A percentile compares a stretch with the other conserved stretches of the same genome.
Evolutionary conservation across 2,888 invertebrate genomes (phyloP).

Genomic region (Empis stercorea): DNA sequence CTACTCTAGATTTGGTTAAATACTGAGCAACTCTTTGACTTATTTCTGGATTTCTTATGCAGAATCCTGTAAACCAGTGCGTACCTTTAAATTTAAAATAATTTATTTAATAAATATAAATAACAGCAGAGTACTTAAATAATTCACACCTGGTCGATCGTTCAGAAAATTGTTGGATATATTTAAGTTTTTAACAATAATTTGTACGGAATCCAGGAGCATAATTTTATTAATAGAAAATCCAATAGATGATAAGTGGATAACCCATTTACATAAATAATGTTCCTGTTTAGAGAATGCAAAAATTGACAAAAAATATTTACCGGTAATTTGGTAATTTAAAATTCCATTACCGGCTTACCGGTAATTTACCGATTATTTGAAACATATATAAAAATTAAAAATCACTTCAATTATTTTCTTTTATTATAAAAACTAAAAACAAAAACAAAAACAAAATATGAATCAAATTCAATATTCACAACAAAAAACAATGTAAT

Average conservation of each 20-base stretch:
- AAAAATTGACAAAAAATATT: not conserved
- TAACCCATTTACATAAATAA: too few species aligned
- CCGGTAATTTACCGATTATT: not conserved
- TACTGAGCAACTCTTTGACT: conserved; percentile 20
- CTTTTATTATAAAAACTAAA: not conserved
- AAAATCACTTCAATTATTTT: not conserved
- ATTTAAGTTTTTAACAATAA: too few species aligned
- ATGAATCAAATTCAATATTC: not conserved
- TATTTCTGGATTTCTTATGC: conserved; percentile 23
- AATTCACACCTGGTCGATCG: too few species aligned
- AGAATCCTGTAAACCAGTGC: conserved; percentile 21
- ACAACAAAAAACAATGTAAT: not conserved
- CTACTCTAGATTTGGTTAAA: conserved; percentile 17
- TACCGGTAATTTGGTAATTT: not conserved
- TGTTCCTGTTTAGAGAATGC: not conserved
- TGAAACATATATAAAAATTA: not conserved
- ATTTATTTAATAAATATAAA: too few species aligned
- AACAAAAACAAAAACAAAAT: not conserved
- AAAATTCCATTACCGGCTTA: not conserved
- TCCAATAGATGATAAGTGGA: too few species aligned
- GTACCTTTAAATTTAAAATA: too few species aligned
- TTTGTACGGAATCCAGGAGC: too few species aligned
- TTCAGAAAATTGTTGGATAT: too few species aligned
- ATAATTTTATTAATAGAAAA: too few species aligned
- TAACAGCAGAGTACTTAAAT: too few species aligned